Base-by-base conservation (phyloP, 2,797 vertebrate genomes). In the Momotus momota region DNA sequence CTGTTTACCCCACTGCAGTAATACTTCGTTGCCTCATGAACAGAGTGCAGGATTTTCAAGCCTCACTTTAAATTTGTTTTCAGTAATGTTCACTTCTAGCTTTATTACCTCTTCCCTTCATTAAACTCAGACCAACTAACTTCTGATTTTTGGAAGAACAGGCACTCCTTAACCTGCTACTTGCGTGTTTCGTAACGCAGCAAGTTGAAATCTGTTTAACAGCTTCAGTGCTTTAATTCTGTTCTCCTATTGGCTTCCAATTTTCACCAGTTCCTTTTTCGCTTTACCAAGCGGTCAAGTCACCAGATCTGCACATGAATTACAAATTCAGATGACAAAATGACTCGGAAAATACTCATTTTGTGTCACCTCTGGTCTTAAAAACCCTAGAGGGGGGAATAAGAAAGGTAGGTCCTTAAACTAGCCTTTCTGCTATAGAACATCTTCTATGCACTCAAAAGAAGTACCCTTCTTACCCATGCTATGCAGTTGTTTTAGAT, bases 181-280 rank as follows among this genome's bases (percentile, higher is more conserved):
- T 26, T 21, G 10, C 35, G 15, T 16, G 4, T 69, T 81, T 92
- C 1, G 0, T 66, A 89, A 87, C 15, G n/a, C 0, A 29, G 12
- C 13, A 88, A 77, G 31, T 4, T 8, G 31, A 35, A 79, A 75
- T 70, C 21, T 33, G 33, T 26, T 87, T 18, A 75, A 78, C 19
- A 13, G 17, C 25, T 61, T 80, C 7, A 79, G 43, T 23, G 14
- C 40, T 91, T 86, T 45, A 83, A 74, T 64, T 82, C 64, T 55
- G 8, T 66, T 41, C 67, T 74, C 48, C 8, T 25, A 21, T 11
- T 55, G 66, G 77, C 48, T 40, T 73, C 74, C 41, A n/a, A 8
- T 60, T 75, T 61, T 51, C 81, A 29, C 8, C 40, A 70, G 62
- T 88, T 96, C 86, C 90, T 73, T 73, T 91, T 96, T 87, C 83